Evolutionary conservation across 2,113 vertebrate species (phyloP).

Genomic region (Indri indri): DNA sequence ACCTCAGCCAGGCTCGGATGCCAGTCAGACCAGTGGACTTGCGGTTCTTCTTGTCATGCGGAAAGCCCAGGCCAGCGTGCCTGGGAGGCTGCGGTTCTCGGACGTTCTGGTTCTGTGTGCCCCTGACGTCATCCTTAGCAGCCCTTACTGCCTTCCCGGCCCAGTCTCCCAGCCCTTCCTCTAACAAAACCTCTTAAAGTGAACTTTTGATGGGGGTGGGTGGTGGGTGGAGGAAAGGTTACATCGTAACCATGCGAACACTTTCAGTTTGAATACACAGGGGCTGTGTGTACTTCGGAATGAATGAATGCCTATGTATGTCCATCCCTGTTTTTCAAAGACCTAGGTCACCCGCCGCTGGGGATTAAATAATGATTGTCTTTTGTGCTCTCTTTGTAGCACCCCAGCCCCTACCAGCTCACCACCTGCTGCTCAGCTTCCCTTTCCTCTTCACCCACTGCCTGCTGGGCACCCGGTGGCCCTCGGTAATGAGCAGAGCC

Average conservation of each 20-base stretch:
- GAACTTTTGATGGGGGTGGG: too few relatives aligned
- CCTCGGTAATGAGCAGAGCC: fast-evolving
- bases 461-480: not conserved
- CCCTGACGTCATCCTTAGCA: fast-evolving
- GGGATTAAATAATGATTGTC: not conserved
- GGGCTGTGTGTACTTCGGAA: not conserved
- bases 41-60: not conserved
- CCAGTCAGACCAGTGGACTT: not conserved
- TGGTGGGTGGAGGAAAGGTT: not conserved
- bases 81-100: not conserved
- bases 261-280: not conserved
- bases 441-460: not conserved
- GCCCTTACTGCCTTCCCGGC: too few relatives aligned
- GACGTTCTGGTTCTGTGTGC: not conserved
- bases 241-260: fast-evolving
- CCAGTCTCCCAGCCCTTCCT: not conserved
- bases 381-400: not conserved
- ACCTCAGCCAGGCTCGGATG: fast-evolving
- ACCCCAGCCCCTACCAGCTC: not conserved
- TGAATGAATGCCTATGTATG: not conserved
- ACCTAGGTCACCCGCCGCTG: not conserved
- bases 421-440: not conserved
- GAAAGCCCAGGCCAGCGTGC: not conserved
- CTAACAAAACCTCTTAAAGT: not conserved
- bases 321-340: not conserved